Conservation (phyloP, 2,797 vertebrate species). For the Cynodonichthys magdalenae region DNA sequence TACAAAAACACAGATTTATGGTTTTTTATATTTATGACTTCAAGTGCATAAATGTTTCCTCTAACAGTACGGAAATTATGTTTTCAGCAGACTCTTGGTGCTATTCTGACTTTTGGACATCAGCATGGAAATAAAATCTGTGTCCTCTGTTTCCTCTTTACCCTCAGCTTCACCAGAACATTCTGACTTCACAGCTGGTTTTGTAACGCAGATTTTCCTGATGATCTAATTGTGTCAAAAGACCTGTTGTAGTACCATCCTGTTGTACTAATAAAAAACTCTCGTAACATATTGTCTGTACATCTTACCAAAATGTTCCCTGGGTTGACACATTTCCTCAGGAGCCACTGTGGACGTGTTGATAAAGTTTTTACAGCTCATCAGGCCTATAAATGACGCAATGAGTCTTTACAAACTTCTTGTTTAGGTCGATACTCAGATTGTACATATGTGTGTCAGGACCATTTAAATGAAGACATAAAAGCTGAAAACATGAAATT, state of each 20-base stretch:
- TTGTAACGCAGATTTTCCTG: not conserved
- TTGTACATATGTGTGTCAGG: not conserved
- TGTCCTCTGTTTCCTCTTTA: not conserved
- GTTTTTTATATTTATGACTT: not conserved
- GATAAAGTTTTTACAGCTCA: not conserved
- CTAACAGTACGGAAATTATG: not conserved
- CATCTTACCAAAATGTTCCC: not conserved
- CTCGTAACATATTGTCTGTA: not conserved
- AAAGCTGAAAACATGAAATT: no score
- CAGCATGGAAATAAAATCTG: not conserved
- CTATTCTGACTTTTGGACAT: not conserved
- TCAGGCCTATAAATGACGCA: not conserved
- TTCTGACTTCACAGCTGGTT: not conserved
- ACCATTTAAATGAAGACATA: not conserved
- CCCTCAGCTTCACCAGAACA: not conserved
- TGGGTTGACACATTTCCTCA: conserved; percentile 16
- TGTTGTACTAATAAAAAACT: not conserved
- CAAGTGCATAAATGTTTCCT: not conserved
- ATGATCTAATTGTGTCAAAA: not conserved
- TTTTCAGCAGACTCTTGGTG: not conserved
- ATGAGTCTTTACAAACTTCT: not conserved
- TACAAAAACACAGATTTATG: not conserved
- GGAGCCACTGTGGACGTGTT: not conserved
- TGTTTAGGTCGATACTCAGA: no score
- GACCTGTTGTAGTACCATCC: not conserved